These are phyloP conservation scores for Palaemon carinicauda DNA, from an alignment of 1,140 invertebrate genomes.

Conservation along the genomic window DNA sequence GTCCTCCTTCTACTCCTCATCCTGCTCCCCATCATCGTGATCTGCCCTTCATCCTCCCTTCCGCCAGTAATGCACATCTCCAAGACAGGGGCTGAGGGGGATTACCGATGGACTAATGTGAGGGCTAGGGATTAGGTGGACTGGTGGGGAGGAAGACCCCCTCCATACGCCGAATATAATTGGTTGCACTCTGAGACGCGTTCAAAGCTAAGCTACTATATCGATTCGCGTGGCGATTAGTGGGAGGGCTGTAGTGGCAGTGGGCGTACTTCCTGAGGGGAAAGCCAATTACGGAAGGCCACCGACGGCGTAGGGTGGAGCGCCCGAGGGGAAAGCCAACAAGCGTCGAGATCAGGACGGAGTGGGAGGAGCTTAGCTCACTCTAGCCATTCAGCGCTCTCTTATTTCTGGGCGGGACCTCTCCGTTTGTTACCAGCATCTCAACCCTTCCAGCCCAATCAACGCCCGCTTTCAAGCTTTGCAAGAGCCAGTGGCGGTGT, in stretches of 20 bases:
- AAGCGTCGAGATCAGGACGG: background rate
- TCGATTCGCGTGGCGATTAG: conserved; percentile 54
- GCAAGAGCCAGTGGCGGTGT: conserved; percentile 43
- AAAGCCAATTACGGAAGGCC: conserved; percentile 22
- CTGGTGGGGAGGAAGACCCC: conserved; percentile 9
- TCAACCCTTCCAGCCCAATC: conserved; percentile 51
- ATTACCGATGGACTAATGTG: conserved; percentile 47
- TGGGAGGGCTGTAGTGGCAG: conserved; percentile 22
- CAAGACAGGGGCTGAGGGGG: conserved; percentile 47
- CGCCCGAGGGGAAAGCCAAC: conserved; percentile 42
- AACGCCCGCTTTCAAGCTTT: conserved; percentile 12
- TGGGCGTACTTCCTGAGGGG: conserved; percentile 40
- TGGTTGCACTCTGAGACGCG: conserved; percentile 53
- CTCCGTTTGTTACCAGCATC: conserved; percentile 19
- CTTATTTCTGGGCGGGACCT: conserved; percentile 33
- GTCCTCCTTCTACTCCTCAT: background rate
- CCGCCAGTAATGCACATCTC: conserved; percentile 46
- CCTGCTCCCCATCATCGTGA: conserved; percentile 6
- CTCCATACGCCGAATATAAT: conserved; percentile 51
- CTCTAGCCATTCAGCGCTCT: background rate
- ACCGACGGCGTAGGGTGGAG: conserved; percentile 27
- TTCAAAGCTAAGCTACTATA: conserved; percentile 50
- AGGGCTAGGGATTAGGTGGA: conserved; percentile 40
- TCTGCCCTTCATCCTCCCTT: conserved; percentile 13
- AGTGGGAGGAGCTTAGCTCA: background rate